Evolutionary conservation across 2,888 invertebrate species (phyloP).

Genomic region (Pristionchus fissidentatus): DNA sequence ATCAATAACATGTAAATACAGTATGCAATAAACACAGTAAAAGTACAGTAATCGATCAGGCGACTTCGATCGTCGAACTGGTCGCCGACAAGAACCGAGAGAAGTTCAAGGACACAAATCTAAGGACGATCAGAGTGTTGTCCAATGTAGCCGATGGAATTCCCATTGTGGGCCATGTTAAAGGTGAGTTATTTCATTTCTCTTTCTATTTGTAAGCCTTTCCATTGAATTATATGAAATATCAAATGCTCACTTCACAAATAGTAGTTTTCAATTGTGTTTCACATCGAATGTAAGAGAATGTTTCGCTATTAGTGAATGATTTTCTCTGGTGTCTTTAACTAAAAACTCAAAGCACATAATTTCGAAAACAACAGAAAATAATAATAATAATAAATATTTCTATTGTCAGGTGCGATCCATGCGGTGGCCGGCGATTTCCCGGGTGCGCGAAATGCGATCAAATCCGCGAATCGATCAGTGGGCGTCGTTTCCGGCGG

Average conservation of each 20-base stretch:
- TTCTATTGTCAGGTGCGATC: slow-evolving; percentile 19
- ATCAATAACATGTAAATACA: background rate
- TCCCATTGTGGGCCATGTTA: slow-evolving; percentile 45
- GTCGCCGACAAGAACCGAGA: slow-evolving; percentile 12
- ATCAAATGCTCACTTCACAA: background rate
- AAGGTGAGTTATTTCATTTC: background rate
- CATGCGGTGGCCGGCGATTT: slow-evolving; percentile 37
- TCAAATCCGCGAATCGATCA: slow-evolving; percentile 46
- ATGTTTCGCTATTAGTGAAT: too few species aligned
- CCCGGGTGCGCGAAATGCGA: slow-evolving; percentile 32
- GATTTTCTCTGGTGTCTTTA: too few species aligned
- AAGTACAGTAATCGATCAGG: slow-evolving; percentile 1
- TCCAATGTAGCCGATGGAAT: slow-evolving; percentile 46
- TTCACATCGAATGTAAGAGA: too few species aligned
- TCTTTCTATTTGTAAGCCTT: background rate
- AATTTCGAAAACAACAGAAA: background rate
- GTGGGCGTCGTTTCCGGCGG: slow-evolving; percentile 45
- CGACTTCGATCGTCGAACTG: slow-evolving; percentile 45
- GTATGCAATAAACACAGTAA: background rate
- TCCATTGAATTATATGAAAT: background rate
- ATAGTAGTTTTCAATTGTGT: too few species aligned
- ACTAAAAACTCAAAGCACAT: background rate
- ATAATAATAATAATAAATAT: background rate
- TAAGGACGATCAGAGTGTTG: background rate
- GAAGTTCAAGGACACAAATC: slow-evolving; percentile 41